Evolutionary conservation across 2,888 invertebrate genomes (phyloP), one percentile per base, ranked within the genome.

Genomic region (Alloscopus bannaensis): DNA sequence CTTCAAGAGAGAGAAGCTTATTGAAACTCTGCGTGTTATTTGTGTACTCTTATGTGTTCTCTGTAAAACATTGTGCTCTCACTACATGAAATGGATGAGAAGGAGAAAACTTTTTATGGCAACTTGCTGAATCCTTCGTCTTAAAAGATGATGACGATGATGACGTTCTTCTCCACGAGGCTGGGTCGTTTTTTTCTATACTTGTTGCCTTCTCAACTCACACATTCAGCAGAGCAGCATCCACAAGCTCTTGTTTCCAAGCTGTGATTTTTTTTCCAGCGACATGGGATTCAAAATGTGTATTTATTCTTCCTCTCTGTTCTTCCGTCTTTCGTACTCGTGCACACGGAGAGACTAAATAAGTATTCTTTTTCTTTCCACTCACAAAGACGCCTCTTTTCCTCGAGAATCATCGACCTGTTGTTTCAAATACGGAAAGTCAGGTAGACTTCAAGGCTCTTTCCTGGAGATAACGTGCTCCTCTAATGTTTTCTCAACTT

Each of bases 81-180:
- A 42, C 16, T 18, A 28, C 22, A 16, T 62, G 8, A 29, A 66
- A 66, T 66, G 20, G 20, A 24, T 52, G 16, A n/a, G n/a, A n/a
- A n/a, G n/a, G n/a, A n/a, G n/a, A n/a, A n/a, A 24, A 28, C 42
- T 42, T 68, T 31, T 45, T 45, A 42, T 68, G 55, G 55, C 68
- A 55, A 68, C 68, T 68, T 40, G 68, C 65, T 68, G 68, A 68
- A 68, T 68, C 68, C 16, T 26, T 11, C 26, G 24, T 55, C 28
- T n/a, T 45, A 26, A 42, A 55, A 4, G 40, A 55, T 40, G 68
- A 68, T 26, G 24, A 20, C 8, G 40, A 16, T 18, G 42, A 29
- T 18, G n/a, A 31, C 20, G 55, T 50, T 45, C 24, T 36, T 16
- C 42, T 42, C 62, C 62, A 62, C 62, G 26, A 62, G 26, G 50